Evolutionary conservation across 2,113 vertebrate genomes (phyloP).

Genomic region (Ploceus nigricollis): DNA sequence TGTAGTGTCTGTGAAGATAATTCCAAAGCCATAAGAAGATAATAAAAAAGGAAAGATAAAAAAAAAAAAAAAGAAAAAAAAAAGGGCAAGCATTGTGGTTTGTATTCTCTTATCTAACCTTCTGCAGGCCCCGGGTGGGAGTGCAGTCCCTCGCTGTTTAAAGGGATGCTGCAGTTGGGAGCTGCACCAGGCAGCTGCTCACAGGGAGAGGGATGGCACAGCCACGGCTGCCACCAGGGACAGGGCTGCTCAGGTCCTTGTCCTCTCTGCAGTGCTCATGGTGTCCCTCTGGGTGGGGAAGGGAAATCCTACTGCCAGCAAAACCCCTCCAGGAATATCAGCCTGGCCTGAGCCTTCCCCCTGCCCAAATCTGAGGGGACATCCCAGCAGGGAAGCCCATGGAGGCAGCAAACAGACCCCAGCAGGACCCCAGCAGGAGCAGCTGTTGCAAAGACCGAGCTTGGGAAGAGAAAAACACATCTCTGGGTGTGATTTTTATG

Average conservation of each 20-base stretch:
- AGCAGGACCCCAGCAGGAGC: rapidly evolving
- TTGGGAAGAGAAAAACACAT: neutral
- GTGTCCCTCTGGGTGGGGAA: neutral
- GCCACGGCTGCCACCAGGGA: neutral
- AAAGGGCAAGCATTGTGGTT: slow-evolving; percentile 33
- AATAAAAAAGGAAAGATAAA: slow-evolving; percentile 58
- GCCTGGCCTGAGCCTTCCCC: neutral
- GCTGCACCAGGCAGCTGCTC: neutral
- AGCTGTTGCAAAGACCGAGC: neutral
- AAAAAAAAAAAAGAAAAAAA: neutral
- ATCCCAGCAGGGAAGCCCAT: neutral
- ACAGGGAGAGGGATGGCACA: neutral
- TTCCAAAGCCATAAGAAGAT: slow-evolving; percentile 76
- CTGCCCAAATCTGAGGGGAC: neutral
- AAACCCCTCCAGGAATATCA: neutral
- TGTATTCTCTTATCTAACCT: slow-evolving; percentile 71
- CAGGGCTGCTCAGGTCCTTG: neutral
- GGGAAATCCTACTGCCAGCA: neutral
- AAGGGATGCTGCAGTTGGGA: slow-evolving; percentile 9
- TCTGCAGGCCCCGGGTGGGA: slow-evolving; percentile 65
- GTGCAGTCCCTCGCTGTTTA: slow-evolving; percentile 28
- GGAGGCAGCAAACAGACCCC: neutral
- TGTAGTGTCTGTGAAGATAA: slow-evolving; percentile 75
- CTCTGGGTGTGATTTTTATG: neutral
- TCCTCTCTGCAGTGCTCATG: rapidly evolving